These are phyloP conservation scores for Choristoneura rosaceana DNA, from an alignment of 2,888 invertebrate species.

Conservation along the genomic window DNA sequence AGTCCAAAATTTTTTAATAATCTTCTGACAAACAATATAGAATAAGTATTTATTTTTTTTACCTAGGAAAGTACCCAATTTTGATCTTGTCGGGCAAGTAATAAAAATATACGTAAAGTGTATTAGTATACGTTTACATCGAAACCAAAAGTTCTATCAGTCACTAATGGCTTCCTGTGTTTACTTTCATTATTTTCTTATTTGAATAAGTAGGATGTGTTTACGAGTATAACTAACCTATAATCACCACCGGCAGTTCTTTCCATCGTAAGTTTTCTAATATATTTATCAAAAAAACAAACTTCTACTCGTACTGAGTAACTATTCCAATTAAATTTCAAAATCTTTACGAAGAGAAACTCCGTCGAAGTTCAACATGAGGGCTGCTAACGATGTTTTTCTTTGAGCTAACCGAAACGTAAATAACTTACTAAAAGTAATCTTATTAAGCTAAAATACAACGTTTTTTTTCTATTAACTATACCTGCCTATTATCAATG, in stretches of 20 bases:
- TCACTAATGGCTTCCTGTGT: no score
- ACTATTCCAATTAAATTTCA: conserved; percentile 29
- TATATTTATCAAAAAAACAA: conserved; percentile 14
- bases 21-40: no score
- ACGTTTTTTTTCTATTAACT: not conserved
- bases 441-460: conserved; percentile 8
- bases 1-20: no score
- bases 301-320: conserved; percentile 1
- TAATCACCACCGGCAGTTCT: not conserved
- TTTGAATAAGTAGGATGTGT: no score
- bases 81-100: no score
- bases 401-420: conserved; percentile 23
- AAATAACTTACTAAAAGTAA: conserved; percentile 32
- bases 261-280: not conserved
- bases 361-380: conserved; percentile 1
- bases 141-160: no score
- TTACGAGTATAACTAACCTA: not conserved
- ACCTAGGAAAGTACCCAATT: no score
- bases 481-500: not conserved
- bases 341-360: conserved; percentile 4
- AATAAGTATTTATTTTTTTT: no score
- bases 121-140: no score
- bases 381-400: conserved; percentile 33
- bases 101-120: no score
- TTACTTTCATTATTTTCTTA: no score